Conservation (phyloP, 2,113 vertebrate genomes). For the Cairina moschata region DNA sequence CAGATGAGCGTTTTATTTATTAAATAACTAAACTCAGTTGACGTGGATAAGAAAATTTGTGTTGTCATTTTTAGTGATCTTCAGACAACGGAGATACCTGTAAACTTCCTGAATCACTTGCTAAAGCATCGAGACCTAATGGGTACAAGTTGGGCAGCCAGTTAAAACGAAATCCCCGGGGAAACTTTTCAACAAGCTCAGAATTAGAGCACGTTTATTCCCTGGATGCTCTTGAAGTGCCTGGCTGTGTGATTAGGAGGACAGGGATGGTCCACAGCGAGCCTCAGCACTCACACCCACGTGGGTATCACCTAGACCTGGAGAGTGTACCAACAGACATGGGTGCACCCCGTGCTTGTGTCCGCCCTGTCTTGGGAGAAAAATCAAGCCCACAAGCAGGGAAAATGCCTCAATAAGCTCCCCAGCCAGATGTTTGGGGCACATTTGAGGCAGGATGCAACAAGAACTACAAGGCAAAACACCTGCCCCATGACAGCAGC, state of each 20-base stretch:
- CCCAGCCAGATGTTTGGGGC: not conserved
- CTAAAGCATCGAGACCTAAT: not conserved
- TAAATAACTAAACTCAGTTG: not conserved
- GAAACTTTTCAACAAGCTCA: not conserved
- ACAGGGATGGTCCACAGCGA: fast-evolving
- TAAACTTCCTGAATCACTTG: not conserved
- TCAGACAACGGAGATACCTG: not conserved
- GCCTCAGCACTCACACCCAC: not conserved
- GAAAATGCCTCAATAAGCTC: not conserved
- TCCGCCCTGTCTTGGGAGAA: not conserved
- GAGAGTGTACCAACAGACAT: fast-evolving
- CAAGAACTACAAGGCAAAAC: not conserved
- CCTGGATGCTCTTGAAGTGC: not conserved
- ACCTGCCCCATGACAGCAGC: fast-evolving
- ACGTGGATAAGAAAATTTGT: not conserved
- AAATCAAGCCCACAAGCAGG: not conserved
- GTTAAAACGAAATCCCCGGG: not conserved
- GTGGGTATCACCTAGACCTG: too few species aligned
- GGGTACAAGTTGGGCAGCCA: not conserved
- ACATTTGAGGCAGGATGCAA: not conserved
- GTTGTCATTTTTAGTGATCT: not conserved
- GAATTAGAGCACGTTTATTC: not conserved
- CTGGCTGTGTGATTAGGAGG: not conserved
- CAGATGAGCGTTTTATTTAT: not conserved
- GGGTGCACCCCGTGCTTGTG: fast-evolving